A percentile compares a stretch with the other conserved stretches of the same genome.
These are phyloP conservation scores for Ophioninae sp. DNA, from an alignment of 2,888 invertebrate genomes.

Conservation along the genomic window DNA sequence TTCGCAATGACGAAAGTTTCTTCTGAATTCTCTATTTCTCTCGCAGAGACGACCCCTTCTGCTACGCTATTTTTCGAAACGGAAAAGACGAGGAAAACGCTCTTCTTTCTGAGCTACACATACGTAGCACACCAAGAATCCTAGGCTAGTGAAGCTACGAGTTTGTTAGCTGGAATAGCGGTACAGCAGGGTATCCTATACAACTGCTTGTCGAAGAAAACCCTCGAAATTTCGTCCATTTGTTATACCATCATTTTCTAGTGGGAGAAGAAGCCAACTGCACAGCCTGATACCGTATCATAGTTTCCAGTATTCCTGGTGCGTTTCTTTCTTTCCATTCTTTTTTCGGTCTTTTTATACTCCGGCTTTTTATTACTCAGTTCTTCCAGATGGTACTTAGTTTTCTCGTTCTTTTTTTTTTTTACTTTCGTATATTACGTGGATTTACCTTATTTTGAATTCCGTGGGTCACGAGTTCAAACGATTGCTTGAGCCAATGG, in stretches of 20 bases:
- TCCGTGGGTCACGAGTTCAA: slow-evolving; percentile 11
- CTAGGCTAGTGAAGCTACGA: slow-evolving; percentile 61
- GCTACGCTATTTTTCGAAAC: slow-evolving; percentile 47
- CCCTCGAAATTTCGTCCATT: slow-evolving; percentile 61
- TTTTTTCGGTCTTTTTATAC: slow-evolving; percentile 28
- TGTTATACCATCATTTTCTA: slow-evolving; percentile 54
- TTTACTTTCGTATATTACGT: slow-evolving; percentile 20
- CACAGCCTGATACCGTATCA: slow-evolving; percentile 17
- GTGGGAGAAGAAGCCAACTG: slow-evolving; percentile 29
- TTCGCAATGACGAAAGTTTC: slow-evolving; percentile 83
- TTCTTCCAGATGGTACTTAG: slow-evolving; percentile 53
- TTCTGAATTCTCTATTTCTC: slow-evolving; percentile 79
- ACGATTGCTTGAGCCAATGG: not conserved
- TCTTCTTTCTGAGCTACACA: slow-evolving; percentile 45
- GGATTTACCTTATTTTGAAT: slow-evolving; percentile 32
- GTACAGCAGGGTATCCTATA: slow-evolving; percentile 46
- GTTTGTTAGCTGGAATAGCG: slow-evolving; percentile 75
- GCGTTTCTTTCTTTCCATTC: slow-evolving; percentile 57
- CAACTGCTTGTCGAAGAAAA: slow-evolving; percentile 57
- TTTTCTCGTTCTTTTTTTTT: slow-evolving; percentile 36
- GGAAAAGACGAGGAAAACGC: slow-evolving; percentile 46
- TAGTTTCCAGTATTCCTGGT: slow-evolving; percentile 48
- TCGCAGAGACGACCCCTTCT: slow-evolving; percentile 59
- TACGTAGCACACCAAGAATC: slow-evolving; percentile 41
- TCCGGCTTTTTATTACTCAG: slow-evolving; percentile 52